Base-by-base conservation (phyloP, 2,888 invertebrate genomes). In the Cabera pusaria region DNA sequence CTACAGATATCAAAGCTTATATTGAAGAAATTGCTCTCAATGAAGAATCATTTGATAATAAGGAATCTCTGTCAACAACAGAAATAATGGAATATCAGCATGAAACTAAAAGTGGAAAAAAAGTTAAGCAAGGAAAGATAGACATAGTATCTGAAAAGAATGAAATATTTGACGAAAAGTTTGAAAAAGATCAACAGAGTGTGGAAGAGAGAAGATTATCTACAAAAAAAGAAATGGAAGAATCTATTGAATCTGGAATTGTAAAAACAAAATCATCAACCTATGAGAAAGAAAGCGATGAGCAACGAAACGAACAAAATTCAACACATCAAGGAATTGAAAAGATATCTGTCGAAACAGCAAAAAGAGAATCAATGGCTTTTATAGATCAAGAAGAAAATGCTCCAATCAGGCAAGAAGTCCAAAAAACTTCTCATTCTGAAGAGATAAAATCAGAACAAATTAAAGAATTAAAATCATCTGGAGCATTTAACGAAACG, bases 1-100 rank as follows among this genome's bases (percentile, higher is more conserved):
- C 22, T 34, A 21, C 22, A 11, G 22, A 26, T 12, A 12, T 12
- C 1, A 26, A 38, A 4, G 6, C 16, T 7, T 10, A 6, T 37
- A 32, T 37, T n/a, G 8, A 26, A 0, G 44, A 49, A 12, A 11
- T 32, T 1, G n/a, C n/a, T n/a, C n/a, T n/a, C n/a, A n/a, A n/a
- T n/a, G n/a, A n/a, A n/a, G 37, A 49, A 14, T 34, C 9, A 18
- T 21, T 27, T 12, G 41, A 57, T 31, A 33, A 31, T 14, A 25
- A 31, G 6, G 35, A 34, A 28, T 27, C 23, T 4, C 10, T 18
- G 1, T 3, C 8, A 2, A 25, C 18, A 5, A 21, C 7, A 17
- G 22, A 22, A 26, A 5, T 21, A 5, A 12, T 4, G 6, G 29
- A 42, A 29, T 16, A 23, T 9, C 16, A 29, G 10, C 2, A 24